These are phyloP conservation scores for Tursiops truncatus DNA, from an alignment of 2,113 vertebrate genomes.

Conservation along the genomic window DNA sequence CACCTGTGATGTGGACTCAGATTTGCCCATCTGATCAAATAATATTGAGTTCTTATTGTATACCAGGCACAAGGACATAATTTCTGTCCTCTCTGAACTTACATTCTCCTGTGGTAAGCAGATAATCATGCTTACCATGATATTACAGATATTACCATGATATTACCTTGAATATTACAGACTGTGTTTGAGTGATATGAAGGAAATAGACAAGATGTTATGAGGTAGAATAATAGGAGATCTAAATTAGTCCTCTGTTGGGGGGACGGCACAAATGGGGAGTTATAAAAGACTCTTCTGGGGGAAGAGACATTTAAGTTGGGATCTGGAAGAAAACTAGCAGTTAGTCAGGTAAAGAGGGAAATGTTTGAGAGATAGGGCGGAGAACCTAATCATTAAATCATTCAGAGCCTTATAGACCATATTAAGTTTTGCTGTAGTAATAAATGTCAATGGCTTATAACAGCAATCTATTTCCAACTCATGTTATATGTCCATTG, in stretches of 20 bases:
- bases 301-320: conserved; percentile 26
- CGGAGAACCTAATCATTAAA: conserved; percentile 39
- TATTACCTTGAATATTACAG: not conserved
- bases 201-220: not conserved
- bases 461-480: not conserved
- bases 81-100: not conserved
- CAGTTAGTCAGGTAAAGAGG: not conserved
- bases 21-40: not conserved
- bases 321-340: conserved; percentile 8
- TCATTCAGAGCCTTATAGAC: conserved; percentile 15
- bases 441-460: conserved; percentile 3
- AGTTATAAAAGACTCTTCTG: conserved; percentile 6
- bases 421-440: conserved; percentile 32
- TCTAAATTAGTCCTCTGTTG: not conserved
- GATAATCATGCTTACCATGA: not conserved
- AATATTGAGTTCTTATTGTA: not conserved
- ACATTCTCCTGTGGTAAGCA: not conserved
- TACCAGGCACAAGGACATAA: not conserved
- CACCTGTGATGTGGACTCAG: not conserved
- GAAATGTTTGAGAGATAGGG: not conserved
- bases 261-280: not conserved
- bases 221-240: not conserved
- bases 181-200: not conserved
- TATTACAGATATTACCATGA: too few relatives aligned
- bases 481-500: not conserved